Conservation (phyloP, 2,888 invertebrate species). For the Drosophila vallismaia region DNA sequence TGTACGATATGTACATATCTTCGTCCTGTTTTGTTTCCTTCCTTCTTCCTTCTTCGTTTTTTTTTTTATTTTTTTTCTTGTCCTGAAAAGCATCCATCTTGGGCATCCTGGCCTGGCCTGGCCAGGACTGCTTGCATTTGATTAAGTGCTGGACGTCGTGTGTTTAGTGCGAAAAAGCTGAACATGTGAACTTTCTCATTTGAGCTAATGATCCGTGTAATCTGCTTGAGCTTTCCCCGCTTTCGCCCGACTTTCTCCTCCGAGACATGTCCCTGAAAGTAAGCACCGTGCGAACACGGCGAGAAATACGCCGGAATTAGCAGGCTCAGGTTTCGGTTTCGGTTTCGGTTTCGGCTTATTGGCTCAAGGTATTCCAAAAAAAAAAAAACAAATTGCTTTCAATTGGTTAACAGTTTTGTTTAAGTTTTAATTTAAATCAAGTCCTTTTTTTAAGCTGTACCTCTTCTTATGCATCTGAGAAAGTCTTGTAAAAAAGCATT, state of each 20-base stretch:
- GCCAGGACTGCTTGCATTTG: slow-evolving; percentile 56
- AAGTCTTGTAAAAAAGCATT: too few relatives aligned
- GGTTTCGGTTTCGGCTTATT: too few relatives aligned
- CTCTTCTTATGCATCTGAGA: too few relatives aligned
- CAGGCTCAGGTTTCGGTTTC: not conserved
- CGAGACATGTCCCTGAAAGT: not conserved
- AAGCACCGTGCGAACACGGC: not conserved
- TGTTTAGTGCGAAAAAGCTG: slow-evolving; percentile 54
- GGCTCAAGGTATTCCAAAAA: not conserved
- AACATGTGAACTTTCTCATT: slow-evolving; percentile 74
- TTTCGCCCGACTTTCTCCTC: not conserved
- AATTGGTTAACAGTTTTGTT: too few relatives aligned
- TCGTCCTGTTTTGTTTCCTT: not conserved
- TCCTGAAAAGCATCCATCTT: slow-evolving; percentile 23
- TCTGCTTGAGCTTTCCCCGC: slow-evolving; percentile 49
- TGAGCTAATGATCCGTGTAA: slow-evolving; percentile 75
- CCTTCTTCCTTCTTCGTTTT: not conserved
- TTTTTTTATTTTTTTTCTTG: not conserved
- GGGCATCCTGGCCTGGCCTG: not conserved
- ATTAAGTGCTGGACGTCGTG: slow-evolving; percentile 72
- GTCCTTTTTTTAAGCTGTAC: too few relatives aligned
- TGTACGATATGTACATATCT: slow-evolving; percentile 3
- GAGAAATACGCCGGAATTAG: not conserved
- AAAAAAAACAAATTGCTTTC: not conserved
- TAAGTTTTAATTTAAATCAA: too few relatives aligned